These are phyloP conservation scores for Chymomyza fuscimana DNA, from an alignment of 2,888 invertebrate species.

Conservation along the genomic window DNA sequence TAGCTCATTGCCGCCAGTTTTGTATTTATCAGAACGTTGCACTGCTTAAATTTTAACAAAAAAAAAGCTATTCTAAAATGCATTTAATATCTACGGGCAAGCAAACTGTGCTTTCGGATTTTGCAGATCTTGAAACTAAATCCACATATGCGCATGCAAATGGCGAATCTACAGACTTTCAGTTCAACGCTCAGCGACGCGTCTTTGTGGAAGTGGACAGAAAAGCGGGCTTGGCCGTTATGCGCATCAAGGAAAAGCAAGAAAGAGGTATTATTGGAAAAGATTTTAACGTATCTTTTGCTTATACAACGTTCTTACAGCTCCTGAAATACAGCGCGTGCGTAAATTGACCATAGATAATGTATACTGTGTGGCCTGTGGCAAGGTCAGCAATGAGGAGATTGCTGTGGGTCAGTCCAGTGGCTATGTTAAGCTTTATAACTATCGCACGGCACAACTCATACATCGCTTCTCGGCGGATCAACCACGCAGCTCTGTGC, in stretches of 20 bases:
- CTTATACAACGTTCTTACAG: constrained; percentile 24
- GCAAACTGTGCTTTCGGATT: constrained; percentile 73
- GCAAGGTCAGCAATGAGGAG: constrained; percentile 73
- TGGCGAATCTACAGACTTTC: constrained; percentile 76
- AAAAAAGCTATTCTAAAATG: constrained; percentile 57
- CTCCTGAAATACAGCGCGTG: constrained; percentile 70
- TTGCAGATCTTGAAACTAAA: constrained; percentile 74
- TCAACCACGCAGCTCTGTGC: constrained; percentile 67
- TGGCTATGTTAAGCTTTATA: constrained; percentile 74
- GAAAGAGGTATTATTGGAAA: constrained; percentile 53
- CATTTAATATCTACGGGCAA: constrained; percentile 77
- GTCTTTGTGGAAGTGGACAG: constrained; percentile 76
- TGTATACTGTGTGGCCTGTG: constrained; percentile 75
- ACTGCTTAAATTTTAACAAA: constrained; percentile 2
- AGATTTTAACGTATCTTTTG: not conserved
- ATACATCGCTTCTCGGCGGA: constrained; percentile 75
- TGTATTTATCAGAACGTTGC: not conserved
- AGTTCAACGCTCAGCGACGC: constrained; percentile 72
- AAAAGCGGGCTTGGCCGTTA: constrained; percentile 75
- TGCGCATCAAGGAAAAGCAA: constrained; percentile 72
- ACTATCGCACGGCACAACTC: constrained; percentile 69
- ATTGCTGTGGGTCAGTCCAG: constrained; percentile 77
- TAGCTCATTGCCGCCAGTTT: not conserved
- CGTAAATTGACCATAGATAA: constrained; percentile 76
- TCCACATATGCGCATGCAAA: constrained; percentile 69